Evolutionary conservation across 2,797 vertebrate species (phyloP).

Genomic region (Rhinichthys osculus): DNA sequence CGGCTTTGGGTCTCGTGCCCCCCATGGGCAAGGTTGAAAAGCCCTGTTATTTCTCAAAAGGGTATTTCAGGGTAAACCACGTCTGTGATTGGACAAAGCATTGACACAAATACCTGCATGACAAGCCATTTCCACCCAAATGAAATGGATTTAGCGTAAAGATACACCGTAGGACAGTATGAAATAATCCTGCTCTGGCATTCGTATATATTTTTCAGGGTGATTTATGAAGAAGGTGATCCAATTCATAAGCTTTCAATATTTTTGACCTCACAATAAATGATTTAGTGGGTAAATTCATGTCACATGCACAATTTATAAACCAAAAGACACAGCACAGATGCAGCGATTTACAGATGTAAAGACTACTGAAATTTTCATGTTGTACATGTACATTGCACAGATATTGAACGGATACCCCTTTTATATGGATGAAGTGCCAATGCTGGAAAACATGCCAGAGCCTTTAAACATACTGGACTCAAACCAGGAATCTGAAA

Average conservation of each 20-base stretch:
- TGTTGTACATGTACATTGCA: background rate
- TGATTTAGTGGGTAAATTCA: conserved; percentile 17
- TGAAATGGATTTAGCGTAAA: background rate
- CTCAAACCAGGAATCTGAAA: conserved; percentile 18
- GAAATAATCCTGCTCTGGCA: background rate
- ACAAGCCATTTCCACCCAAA: conserved; percentile 13
- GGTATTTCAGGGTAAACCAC: background rate
- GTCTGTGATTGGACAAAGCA: background rate
- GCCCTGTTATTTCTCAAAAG: background rate
- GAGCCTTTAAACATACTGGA: conserved; percentile 17
- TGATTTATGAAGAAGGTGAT: conserved; percentile 36
- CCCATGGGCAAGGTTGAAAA: background rate
- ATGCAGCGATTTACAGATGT: background rate
- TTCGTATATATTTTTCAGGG: conserved; percentile 23
- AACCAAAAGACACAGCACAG: conserved; percentile 13
- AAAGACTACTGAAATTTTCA: conserved; percentile 1
- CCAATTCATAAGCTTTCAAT: conserved; percentile 24
- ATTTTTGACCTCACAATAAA: conserved; percentile 44
- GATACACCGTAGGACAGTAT: background rate
- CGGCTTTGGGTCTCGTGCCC: background rate
- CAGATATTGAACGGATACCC: background rate
- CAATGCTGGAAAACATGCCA: background rate
- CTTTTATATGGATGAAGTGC: background rate
- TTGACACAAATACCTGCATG: conserved; percentile 4
- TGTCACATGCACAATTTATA: conserved; percentile 30